A percentile compares a stretch with the other conserved stretches of the same genome.
Conservation (phyloP, 2,113 vertebrate species). For the Phocoena sinus region DNA sequence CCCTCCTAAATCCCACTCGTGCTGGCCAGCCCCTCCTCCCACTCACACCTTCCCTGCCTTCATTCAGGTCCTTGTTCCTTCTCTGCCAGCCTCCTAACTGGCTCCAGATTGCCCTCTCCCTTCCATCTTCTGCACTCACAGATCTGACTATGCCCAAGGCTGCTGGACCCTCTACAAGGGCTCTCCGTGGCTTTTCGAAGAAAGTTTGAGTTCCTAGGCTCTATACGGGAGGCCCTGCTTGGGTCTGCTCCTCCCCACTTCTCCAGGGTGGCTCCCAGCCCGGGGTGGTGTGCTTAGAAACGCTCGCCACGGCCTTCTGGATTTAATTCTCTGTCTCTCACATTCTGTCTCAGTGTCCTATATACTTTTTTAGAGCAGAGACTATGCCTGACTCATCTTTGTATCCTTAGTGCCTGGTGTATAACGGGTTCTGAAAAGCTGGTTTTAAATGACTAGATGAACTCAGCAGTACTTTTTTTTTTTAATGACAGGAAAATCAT, state of each 20-base stretch:
- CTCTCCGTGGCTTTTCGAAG: neutral
- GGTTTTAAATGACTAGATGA: neutral
- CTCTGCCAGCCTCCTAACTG: neutral
- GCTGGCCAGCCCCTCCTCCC: neutral
- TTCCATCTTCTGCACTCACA: neutral
- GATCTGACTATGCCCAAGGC: neutral
- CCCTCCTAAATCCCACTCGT: neutral
- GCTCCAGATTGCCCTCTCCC: neutral
- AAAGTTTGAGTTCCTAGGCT: neutral
- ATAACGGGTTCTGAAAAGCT: neutral
- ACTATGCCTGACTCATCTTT: neutral
- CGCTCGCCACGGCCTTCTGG: neutral
- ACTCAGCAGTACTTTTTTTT: neutral
- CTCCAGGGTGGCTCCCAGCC: neutral
- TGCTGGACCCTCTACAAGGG: neutral
- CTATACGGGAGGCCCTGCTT: neutral
- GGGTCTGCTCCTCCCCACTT: neutral
- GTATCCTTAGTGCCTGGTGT: neutral
- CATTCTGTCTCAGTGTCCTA: neutral
- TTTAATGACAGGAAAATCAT: conserved; percentile 6
- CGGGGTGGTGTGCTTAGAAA: neutral
- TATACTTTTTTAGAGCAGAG: neutral
- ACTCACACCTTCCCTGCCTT: neutral
- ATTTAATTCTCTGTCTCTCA: neutral
- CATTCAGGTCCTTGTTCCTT: neutral